A percentile compares a stretch with the other conserved stretches of the same genome.
These are phyloP conservation scores for Poeciliopsis turneri DNA, from an alignment of 2,797 vertebrate genomes.

Conservation along the genomic window DNA sequence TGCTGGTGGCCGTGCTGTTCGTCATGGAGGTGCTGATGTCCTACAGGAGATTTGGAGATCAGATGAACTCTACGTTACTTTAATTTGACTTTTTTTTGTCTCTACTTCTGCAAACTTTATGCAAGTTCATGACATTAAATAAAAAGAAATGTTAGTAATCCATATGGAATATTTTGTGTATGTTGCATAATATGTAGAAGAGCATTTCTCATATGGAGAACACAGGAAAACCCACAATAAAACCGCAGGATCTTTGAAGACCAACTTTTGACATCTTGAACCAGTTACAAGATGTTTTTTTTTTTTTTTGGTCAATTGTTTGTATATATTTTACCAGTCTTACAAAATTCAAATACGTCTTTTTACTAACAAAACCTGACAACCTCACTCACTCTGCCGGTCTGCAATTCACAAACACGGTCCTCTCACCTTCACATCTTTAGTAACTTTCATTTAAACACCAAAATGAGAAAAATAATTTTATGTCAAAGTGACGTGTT, in stretches of 20 bases:
- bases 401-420: background rate
- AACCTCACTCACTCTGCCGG: background rate
- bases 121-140: too few species aligned
- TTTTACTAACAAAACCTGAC: background rate
- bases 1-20: constrained; percentile 94
- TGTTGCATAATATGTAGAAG: background rate
- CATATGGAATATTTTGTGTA: background rate
- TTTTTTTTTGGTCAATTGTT: too few species aligned
- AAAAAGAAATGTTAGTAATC: too few species aligned
- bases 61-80: background rate
- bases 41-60: constrained; percentile 62
- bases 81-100: background rate
- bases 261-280: background rate
- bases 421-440: background rate
- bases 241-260: background rate
- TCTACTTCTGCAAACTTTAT: background rate
- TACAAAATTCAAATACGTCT: background rate
- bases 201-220: background rate
- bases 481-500: background rate
- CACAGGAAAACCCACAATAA: background rate
- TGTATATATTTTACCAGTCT: too few species aligned
- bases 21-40: constrained; percentile 97
- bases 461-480: background rate
- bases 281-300: too few species aligned
- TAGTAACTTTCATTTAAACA: background rate